Evolutionary conservation across 2,797 vertebrate genomes (phyloP), one percentile per base, ranked within the genome.

Genomic region (Microhierax caerulescens): DNA sequence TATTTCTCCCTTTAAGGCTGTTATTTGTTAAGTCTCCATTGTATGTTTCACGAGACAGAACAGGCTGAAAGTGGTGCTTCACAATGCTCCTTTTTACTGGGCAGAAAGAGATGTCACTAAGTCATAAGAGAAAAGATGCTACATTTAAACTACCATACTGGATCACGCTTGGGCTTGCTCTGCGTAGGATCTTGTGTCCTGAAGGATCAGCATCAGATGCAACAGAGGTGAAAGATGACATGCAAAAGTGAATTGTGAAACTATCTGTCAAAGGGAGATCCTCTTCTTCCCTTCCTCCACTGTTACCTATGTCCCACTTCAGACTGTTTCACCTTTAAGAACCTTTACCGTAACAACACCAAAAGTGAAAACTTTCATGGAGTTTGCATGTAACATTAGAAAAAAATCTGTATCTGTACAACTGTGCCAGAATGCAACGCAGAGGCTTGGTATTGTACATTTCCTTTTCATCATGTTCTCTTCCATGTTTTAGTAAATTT

Each of bases 291-390:
- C 8, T 84, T 67, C 32, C 28, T 70, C 21, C 36, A 36, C 18
- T 1, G 0, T 36, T 75, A 13, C 63, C 39, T 43, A 3, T 7
- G 9, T 34, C 4, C 5, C 21, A 4, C 28, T 67, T 47, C 53
- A 48, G 32, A 43, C 5, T 56, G 32, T 11, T 56, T 74, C n/a
- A 59, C 7, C 14, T 78, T 48, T 45, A 90, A 75, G 50, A 80
- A 50, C 6, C 3, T 86, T 69, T 36, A 57, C 24, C 5, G 2
- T 13, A 32, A 54, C 20, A 24, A 43, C 3, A 5, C 10, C 8
- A 53, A 30, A 92, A 77, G 6, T 53, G 12, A 88, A 86, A 84
- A 70, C 12, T 34, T 80, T 2, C 22, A 19, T 4, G 16, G 25
- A 63, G 36, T 45, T 61, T 45, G 3, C 25, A 7, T 0, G 8